Conservation (phyloP, 2,888 invertebrate species). For the Drosophila nigricruria region DNA sequence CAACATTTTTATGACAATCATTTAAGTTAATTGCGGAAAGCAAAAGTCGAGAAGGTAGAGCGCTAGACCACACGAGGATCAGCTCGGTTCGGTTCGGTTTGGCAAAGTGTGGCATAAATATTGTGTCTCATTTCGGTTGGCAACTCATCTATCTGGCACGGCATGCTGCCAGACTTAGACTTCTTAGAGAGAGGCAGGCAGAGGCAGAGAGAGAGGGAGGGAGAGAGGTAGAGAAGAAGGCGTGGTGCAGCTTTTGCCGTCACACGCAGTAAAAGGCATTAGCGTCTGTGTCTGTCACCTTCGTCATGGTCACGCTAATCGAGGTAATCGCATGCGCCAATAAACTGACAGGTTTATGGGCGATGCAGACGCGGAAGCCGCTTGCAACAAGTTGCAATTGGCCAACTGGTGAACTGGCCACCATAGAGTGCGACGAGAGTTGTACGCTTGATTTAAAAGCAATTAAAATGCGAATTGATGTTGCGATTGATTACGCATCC, state of each 20-base stretch:
- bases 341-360: slow-evolving; percentile 81
- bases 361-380: slow-evolving; percentile 68
- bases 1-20: slow-evolving; percentile 79
- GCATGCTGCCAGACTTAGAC: slow-evolving; percentile 4
- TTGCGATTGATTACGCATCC: slow-evolving; percentile 69
- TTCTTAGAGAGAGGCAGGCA: neutral
- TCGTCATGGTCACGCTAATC: slow-evolving; percentile 82
- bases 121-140: slow-evolving; percentile 72
- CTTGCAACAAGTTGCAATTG: slow-evolving; percentile 20
- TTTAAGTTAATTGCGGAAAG: slow-evolving; percentile 78
- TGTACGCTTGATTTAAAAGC: slow-evolving; percentile 75
- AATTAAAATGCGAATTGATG: slow-evolving; percentile 77
- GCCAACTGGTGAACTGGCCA: slow-evolving; percentile 5
- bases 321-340: slow-evolving; percentile 78
- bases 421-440: neutral
- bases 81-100: neutral
- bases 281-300: slow-evolving; percentile 81
- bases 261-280: slow-evolving; percentile 74
- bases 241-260: slow-evolving; percentile 16
- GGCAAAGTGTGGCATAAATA: slow-evolving; percentile 75
- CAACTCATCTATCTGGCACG: slow-evolving; percentile 69
- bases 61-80: slow-evolving; percentile 62
- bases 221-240: neutral
- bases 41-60: slow-evolving; percentile 26
- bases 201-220: neutral